Percentiles rank a stretch among this genome's conserved stretches.
Evolutionary conservation across 2,888 invertebrate species (phyloP).

Genomic region (Rhorus exstirpatorius): DNA sequence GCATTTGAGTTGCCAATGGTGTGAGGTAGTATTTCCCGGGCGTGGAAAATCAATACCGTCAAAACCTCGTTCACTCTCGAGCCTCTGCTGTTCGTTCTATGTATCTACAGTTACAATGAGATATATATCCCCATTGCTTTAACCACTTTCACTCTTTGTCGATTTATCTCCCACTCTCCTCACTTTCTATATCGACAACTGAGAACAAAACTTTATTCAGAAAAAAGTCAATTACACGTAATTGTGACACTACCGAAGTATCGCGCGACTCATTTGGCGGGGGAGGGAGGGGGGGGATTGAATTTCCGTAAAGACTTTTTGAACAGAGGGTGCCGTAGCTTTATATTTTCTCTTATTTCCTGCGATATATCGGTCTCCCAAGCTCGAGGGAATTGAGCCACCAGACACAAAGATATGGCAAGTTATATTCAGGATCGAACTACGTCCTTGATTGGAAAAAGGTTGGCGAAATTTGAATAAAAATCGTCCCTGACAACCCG

Average conservation of each 20-base stretch:
- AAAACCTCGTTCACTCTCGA: constrained; percentile 77
- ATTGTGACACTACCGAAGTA: too few species aligned
- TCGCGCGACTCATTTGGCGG: too few species aligned
- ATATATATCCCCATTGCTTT: constrained; percentile 36
- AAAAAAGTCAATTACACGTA: too few species aligned
- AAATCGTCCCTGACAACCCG: too few species aligned
- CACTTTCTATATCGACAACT: constrained; percentile 7
- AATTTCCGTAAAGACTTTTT: too few species aligned
- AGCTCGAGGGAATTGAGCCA: not conserved
- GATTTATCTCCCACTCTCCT: constrained; percentile 28
- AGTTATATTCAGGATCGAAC: too few species aligned
- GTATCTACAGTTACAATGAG: constrained; percentile 49
- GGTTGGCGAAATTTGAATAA: too few species aligned
- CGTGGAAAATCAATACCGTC: constrained; percentile 83
- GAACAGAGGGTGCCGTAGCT: too few species aligned
- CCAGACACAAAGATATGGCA: too few species aligned
- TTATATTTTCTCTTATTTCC: too few species aligned
- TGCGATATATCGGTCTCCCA: not conserved
- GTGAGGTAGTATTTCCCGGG: constrained; percentile 78
- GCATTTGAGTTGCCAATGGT: constrained; percentile 80
- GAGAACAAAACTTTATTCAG: constrained; percentile 12
- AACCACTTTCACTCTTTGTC: constrained; percentile 35
- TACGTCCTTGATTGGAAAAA: not conserved
- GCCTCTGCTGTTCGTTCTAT: constrained; percentile 58
- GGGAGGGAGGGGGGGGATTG: too few species aligned